phyloP scores from a whole-genome alignment of 2,113 vertebrate genomes.

The Neogale vison region DNA sequence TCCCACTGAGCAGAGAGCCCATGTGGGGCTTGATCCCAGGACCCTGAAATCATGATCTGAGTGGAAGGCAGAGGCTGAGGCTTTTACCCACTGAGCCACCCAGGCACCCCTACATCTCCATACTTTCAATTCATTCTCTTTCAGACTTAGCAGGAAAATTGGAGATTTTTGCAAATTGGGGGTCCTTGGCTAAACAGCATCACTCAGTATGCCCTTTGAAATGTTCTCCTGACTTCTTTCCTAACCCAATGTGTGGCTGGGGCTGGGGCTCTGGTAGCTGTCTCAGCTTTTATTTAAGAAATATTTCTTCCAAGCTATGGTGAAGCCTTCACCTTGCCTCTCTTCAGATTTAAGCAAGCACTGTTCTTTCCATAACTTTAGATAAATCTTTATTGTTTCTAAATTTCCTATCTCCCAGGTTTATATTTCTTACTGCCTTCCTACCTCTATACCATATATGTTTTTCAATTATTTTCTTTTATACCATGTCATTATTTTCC shows the following conservation, averaged over 20 bases:
- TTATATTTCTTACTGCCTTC: background rate
- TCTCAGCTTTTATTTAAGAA: conserved; percentile 34
- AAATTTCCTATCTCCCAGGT: conserved; percentile 30
- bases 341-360: background rate
- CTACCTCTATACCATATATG: background rate
- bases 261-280: conserved; percentile 6
- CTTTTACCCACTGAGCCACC: too few relatives aligned
- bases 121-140: background rate
- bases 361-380: background rate
- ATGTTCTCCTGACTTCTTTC: background rate
- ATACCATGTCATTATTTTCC: conserved; percentile 22
- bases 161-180: conserved; percentile 35
- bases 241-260: background rate
- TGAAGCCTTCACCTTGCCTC: background rate
- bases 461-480: conserved; percentile 35
- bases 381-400: background rate
- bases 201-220: conserved; percentile 53
- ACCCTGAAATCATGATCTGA: too few relatives aligned
- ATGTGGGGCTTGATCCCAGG: too few relatives aligned
- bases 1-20: too few relatives aligned
- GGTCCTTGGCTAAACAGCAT: background rate
- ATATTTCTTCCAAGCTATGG: conserved; percentile 15
- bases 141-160: background rate
- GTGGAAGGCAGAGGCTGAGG: too few relatives aligned
- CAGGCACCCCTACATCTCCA: too few relatives aligned